Base-by-base conservation (phyloP, 2,888 invertebrate species). In the Nemotelus pantherinus region DNA sequence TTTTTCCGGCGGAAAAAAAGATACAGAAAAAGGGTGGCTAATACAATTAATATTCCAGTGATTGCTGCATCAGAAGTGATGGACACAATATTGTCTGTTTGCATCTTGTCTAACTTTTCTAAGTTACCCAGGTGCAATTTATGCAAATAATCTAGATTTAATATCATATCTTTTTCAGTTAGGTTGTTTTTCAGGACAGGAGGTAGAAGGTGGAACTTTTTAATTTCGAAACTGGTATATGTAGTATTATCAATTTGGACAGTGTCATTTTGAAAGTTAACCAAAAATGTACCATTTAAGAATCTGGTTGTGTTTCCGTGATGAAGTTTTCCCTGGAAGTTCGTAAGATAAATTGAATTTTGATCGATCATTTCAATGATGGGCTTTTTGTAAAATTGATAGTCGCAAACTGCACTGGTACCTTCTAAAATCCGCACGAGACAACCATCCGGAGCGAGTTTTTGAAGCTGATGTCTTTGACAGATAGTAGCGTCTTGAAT, bases 321-420 rank as follows among this genome's bases (percentile, higher is more conserved):
- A 3, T 7, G 10, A 48, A 76, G 57, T 43, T 67, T 67, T 53
- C 76, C 76, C 25, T 76, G 41, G 55, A 76, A 76, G 57, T 76
- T 76, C 44, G 48, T 50, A 3, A 76, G 67, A 45, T 53, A 76
- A 25, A 76, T 76, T 25, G 57, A 65, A n/a, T 76, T 50, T 65
- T 76, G 53, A 9, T 76, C 57, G 5, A 76, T 39, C 45, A 63
- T 2, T 45, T 67, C 50, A 3, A 76, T 53, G n/a, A 39, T 47
- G 6, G 3, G n/a, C 2, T 64, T 41, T 39, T 47, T 64, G 39
- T 64, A 64, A 48, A 64, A 65, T 43, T 64, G 43, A 47, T 74
- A 41, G 39, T 74, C 55, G 25, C 74, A 64, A 57, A 57, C 7
- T 43, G 75, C 75, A 9, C 25, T 39, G 4, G 58, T 3, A 44